Base-by-base conservation (phyloP, 1,140 invertebrate genomes). In the Drosophila miranda region DNA sequence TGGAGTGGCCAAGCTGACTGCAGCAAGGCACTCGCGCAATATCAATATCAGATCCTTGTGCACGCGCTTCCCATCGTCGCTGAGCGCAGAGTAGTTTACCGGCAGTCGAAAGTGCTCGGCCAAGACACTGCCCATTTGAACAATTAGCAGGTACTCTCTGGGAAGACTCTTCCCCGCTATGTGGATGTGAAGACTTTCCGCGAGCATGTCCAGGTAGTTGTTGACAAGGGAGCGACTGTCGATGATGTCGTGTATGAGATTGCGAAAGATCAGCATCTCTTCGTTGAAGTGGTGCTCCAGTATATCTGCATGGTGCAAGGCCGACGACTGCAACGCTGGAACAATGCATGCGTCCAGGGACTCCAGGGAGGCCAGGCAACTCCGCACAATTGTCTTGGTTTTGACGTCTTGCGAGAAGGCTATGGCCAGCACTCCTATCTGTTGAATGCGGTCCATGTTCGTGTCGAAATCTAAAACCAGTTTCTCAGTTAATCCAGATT, bases 391-490 rank as follows among this genome's bases (percentile, higher is more conserved):
- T 0, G 89, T 86, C 43, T 77, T 87, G 0, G 89, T 84, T 50
- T 89, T 90, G 6, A 78, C 62, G 54, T 89, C 72, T 5, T 61
- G 52, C 0, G 87, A 75, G 44, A 89, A 89, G 6, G 87, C 80
- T 30, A 89, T 89, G 7, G 87, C 89, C 61, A 90, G 82, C 2
- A 87, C 75, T 13, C 89, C 89, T n/a, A 90, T 89, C 54, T 90
- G 89, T 26, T 80, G 76, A 11, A 80, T 77, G 9, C 89, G 73
- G 58, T 90, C 89, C 30, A 88, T 75, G 50, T 83, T 90, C 0
- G 59, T 53, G 59, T 90, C 89, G 48, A 90, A 90, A 26, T 82
- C 67, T 0, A 41, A 30, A 6, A 90, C 86, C 0, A 86, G 56
- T 6, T 83, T 57, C 11, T 79, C 57, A 6, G 72, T 49, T 3